Conservation (phyloP, 1,140 invertebrate genomes). For the Hyles euphorbiae region DNA sequence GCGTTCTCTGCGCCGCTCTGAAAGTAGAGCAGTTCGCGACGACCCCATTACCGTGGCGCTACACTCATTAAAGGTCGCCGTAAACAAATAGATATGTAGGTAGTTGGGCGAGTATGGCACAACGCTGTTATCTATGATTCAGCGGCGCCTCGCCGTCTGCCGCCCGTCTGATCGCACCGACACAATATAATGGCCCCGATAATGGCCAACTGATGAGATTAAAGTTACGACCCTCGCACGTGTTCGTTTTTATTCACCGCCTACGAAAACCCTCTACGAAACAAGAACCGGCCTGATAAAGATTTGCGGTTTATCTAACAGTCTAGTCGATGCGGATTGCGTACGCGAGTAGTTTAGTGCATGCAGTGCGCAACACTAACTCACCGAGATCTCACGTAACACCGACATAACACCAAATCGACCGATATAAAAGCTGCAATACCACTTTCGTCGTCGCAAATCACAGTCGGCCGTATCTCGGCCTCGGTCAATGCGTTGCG, state of each 20-base stretch:
- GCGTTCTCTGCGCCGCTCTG: background rate
- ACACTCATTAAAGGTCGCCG: constrained; percentile 58
- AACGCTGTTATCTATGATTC: constrained; percentile 62
- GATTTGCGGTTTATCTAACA: background rate
- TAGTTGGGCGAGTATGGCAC: constrained; percentile 55
- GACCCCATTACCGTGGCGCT: constrained; percentile 37
- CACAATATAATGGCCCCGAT: constrained; percentile 52
- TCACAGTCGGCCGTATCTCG: constrained; percentile 64
- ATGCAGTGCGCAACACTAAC: constrained; percentile 18
- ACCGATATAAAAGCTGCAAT: constrained; percentile 70
- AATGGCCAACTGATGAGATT: constrained; percentile 54
- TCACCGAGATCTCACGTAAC: constrained; percentile 41
- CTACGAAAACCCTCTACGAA: background rate
- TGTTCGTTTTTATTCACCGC: constrained; percentile 27
- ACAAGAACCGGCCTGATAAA: background rate
- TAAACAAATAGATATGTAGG: constrained; percentile 62
- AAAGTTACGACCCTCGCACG: constrained; percentile 40
- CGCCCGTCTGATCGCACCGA: constrained; percentile 51
- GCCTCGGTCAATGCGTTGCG: constrained; percentile 70
- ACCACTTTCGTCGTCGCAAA: constrained; percentile 74
- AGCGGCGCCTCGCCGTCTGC: constrained; percentile 65
- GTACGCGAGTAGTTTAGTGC: constrained; percentile 1
- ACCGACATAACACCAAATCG: constrained; percentile 63
- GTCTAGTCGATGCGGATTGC: background rate
- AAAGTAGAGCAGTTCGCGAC: constrained; percentile 30